Base-by-base conservation (phyloP, 2,113 vertebrate genomes). In the Microcebus tavaratra region DNA sequence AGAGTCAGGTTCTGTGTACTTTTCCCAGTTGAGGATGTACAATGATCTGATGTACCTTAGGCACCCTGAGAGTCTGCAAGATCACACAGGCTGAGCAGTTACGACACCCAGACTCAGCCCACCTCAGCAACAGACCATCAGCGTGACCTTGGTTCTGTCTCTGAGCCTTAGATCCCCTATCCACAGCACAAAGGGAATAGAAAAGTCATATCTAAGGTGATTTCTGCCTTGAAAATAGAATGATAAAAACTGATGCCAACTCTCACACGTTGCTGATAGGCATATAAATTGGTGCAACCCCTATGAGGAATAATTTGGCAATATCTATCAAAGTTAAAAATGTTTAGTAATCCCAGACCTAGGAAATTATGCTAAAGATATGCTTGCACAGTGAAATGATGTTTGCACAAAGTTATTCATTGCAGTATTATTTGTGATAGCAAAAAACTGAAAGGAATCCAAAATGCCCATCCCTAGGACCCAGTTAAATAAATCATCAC, bases 301-400 rank as follows among this genome's bases (percentile, higher is more conserved):
- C 61, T 75, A 55, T 36, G 13, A 48, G 93, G 39, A 85, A 88
- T 65, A 87, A 85, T 27, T 42, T 39, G 31, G 45, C 53, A 63
- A 55, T 57, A 92, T 61, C 72, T 73, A 82, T 82, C 59, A 81
- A 72, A 72, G 31, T 81, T 76, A 82, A 94, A 93, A 90, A 65
- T 88, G 34, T 82, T 90, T 73, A 73, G 88, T 72, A 55, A 94
- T 67, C 61, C 5, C 12, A 14, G 67, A 73, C 53, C 81, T 57
- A 70, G 17, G 29, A 91, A 94, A 94, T 80, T 61, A 53, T 39
- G 25, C 88, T 94, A 31, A 96, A 88, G 83, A 78, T 81, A 78
- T 21, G 39, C 18, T 36, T 85, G 31, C 25, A 76, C 1, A 63
- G 25, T 70, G 63, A 95, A 95, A 90, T 65, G 87, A 78, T 5